Conservation (phyloP, 2,113 vertebrate genomes). For the Podocnemis expansa region DNA sequence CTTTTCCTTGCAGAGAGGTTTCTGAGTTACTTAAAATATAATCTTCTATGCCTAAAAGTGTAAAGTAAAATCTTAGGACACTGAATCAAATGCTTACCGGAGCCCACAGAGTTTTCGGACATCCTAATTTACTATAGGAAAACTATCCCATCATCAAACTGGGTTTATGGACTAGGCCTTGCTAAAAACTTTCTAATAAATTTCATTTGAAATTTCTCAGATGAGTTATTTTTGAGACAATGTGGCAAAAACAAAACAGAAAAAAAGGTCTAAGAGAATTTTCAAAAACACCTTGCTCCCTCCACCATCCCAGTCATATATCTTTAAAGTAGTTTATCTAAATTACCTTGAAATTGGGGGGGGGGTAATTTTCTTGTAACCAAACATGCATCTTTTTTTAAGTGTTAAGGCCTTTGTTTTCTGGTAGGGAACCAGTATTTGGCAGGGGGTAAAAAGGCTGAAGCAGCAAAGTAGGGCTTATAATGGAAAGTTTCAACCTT, state of each 20-base stretch:
- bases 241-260: neutral
- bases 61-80: neutral
- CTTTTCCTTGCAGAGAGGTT: too few relatives aligned
- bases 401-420: too few relatives aligned
- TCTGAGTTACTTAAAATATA: neutral
- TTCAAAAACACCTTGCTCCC: neutral
- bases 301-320: neutral
- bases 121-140: neutral
- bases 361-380: neutral
- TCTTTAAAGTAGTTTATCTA: neutral
- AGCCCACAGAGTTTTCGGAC: neutral
- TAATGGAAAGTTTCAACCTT: neutral
- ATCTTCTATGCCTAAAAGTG: too few relatives aligned
- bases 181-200: neutral
- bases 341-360: neutral
- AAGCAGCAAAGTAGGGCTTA: neutral
- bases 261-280: neutral
- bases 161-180: neutral
- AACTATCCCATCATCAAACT: neutral
- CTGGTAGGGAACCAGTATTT: too few relatives aligned
- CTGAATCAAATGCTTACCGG: neutral
- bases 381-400: too few relatives aligned
- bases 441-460: neutral
- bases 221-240: too few relatives aligned
- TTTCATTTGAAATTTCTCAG: too few relatives aligned